Evolutionary conservation across 2,113 vertebrate genomes (phyloP).

Genomic region (Panthera tigris): DNA sequence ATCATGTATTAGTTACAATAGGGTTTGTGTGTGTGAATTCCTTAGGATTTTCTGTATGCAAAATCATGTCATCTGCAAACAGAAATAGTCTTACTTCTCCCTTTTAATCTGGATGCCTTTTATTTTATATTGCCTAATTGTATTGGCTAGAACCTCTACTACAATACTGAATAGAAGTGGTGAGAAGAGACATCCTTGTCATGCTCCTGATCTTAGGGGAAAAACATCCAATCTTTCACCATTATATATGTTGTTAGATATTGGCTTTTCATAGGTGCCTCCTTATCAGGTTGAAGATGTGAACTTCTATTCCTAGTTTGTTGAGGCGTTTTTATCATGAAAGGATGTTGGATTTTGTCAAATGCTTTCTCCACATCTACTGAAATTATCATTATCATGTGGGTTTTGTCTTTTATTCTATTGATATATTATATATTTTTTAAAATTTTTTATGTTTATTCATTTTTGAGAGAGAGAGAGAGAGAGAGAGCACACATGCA

Average conservation of each 20-base stretch:
- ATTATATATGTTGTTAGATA: not conserved
- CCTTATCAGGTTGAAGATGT: not conserved
- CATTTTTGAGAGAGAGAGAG: too few relatives aligned
- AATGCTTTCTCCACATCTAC: not conserved
- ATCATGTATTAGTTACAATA: not conserved
- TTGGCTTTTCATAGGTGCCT: not conserved
- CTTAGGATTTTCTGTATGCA: not conserved
- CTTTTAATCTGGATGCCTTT: not conserved
- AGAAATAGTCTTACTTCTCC: not conserved
- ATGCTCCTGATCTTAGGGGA: not conserved
- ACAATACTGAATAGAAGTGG: not conserved
- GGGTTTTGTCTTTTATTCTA: not conserved
- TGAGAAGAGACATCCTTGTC: not conserved
- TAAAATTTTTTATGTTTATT: too few relatives aligned
- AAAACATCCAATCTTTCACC: not conserved
- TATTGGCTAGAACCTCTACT: not conserved
- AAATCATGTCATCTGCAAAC: not conserved
- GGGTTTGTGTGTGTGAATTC: not conserved
- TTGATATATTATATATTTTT: not conserved
- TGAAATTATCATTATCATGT: not conserved
- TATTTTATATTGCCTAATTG: not conserved
- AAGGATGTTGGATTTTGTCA: not conserved
- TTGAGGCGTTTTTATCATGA: not conserved
- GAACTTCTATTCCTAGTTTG: not conserved
- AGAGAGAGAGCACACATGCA: fast-evolving